Base-by-base conservation (phyloP, 2,797 vertebrate species). In the Adelosebastes latens region DNA sequence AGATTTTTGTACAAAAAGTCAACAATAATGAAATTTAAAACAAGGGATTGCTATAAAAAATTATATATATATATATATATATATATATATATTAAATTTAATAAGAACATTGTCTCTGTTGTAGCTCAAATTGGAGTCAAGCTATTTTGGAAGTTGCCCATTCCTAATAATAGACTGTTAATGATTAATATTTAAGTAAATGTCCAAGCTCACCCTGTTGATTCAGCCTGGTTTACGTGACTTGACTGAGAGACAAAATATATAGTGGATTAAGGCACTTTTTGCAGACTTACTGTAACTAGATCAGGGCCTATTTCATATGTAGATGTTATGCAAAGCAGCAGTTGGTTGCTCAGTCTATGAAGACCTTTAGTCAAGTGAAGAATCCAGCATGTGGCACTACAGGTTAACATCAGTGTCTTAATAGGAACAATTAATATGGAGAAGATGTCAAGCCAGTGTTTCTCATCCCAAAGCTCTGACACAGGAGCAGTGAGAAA, bases 251-350 rank as follows among this genome's bases (percentile, higher is more conserved):
- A 71, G 36, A 39, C 20, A 13, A 5, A 39, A n/a, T 3, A 11
- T 1, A 9, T 1, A 10, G 55, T 14, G 18, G 46, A 34, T 25
- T 34, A 22, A 58, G 27, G 14, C 52, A 8, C 20, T 11, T n/a
- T 20, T 14, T 20, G 20, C 24, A 27, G 11, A 27, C 0, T 9
- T 10, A 13, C 20, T 67, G 70, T 4, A 46, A 4, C 24, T 5
- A 22, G 39, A 20, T 59, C 39, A n/a, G 18, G 8, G 25, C 42
- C 8, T 24, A 4, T 42, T 69, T 24, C 42, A 65, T 12, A 55
- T 73, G 60, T n/a, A 61, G 52, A 77, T 83, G 20, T 63, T 61
- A 72, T 70, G 31, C 55, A 76, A 80, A 76, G 18, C 14, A 27
- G 42, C 32, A 70, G 12, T 10, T 66, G 42, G 13, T 34, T 78